These are phyloP conservation scores for Latheticus oryzae DNA, from an alignment of 2,888 invertebrate species.

Conservation along the genomic window DNA sequence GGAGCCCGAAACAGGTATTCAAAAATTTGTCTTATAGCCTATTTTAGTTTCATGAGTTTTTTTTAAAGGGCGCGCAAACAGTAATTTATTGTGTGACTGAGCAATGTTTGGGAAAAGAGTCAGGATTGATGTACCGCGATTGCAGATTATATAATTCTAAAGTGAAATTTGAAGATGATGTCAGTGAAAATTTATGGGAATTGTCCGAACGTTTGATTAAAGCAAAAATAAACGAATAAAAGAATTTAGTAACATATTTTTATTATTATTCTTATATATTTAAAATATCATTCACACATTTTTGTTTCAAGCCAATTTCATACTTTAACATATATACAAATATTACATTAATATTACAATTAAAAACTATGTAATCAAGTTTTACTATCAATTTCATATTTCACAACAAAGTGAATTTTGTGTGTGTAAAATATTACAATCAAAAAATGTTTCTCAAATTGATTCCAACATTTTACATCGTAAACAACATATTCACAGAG, in stretches of 20 bases:
- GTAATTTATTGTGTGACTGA: constrained; percentile 82
- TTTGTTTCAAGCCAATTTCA: constrained; percentile 54
- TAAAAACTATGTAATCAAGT: constrained; percentile 53
- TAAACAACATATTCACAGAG: constrained; percentile 43
- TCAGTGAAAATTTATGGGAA: constrained; percentile 77
- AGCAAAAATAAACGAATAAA: constrained; percentile 36
- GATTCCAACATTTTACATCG: constrained; percentile 47
- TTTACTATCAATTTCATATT: constrained; percentile 53
- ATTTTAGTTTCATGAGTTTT: constrained; percentile 17
- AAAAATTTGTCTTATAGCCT: no score
- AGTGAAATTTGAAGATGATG: constrained; percentile 71
- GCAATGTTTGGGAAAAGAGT: constrained; percentile 69
- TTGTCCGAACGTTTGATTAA: constrained; percentile 54
- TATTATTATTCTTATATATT: constrained; percentile 56
- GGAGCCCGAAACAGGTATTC: constrained; percentile 77
- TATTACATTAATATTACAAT: constrained; percentile 54
- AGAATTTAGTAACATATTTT: constrained; percentile 48
- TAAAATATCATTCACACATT: constrained; percentile 60
- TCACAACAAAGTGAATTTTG: constrained; percentile 40
- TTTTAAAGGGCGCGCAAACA: constrained; percentile 82
- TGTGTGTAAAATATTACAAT: constrained; percentile 40
- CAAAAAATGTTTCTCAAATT: constrained; percentile 40
- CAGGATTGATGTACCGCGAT: constrained; percentile 81
- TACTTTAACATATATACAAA: constrained; percentile 59
- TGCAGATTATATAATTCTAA: constrained; percentile 75